Percentiles rank a stretch among this genome's conserved stretches.
These are phyloP conservation scores for Penaeus vannamei DNA, from an alignment of 1,140 invertebrate genomes.

Conservation along the genomic window DNA sequence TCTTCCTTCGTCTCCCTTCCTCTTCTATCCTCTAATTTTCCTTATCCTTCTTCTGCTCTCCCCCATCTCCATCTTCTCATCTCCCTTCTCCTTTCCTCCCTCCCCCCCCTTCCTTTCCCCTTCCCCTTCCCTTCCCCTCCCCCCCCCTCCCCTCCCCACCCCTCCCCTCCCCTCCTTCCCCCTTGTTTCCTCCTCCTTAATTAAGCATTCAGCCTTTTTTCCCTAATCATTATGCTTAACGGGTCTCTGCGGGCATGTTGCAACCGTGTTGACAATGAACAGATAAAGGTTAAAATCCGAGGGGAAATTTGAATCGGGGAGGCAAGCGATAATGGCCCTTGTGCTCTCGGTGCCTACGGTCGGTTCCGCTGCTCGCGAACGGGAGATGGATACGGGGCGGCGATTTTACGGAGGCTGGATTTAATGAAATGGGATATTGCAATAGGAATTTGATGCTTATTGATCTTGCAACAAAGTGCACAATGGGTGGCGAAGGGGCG, in stretches of 20 bases:
- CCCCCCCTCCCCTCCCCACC: not conserved
- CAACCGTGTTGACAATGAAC: conserved; percentile 50
- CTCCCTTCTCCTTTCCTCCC: not conserved
- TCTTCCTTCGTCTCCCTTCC: not conserved
- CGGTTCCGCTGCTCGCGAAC: no score
- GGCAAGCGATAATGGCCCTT: conserved; percentile 30
- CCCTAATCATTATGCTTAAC: conserved; percentile 50
- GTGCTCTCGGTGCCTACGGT: not conserved
- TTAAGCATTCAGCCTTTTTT: conserved; percentile 60
- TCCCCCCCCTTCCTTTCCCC: not conserved
- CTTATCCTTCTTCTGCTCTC: not conserved
- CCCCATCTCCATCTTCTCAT: no score
- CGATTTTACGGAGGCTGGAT: conserved; percentile 49
- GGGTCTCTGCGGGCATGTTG: conserved; percentile 48
- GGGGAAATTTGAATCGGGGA: conserved; percentile 35
- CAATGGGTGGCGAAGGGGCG: conserved; percentile 40
- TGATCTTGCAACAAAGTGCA: conserved; percentile 61
- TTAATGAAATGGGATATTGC: conserved; percentile 59
- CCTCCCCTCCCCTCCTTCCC: not conserved
- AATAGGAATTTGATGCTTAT: conserved; percentile 59
- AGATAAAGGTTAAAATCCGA: conserved; percentile 56
- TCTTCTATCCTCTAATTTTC: not conserved
- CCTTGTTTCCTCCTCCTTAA: conserved; percentile 17
- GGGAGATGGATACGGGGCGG: conserved; percentile 25
- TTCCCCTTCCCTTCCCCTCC: not conserved